A percentile compares a stretch with the other conserved stretches of the same genome.
Evolutionary conservation across 2,888 invertebrate genomes (phyloP).

Genomic region (Eupithecia inturbata): DNA sequence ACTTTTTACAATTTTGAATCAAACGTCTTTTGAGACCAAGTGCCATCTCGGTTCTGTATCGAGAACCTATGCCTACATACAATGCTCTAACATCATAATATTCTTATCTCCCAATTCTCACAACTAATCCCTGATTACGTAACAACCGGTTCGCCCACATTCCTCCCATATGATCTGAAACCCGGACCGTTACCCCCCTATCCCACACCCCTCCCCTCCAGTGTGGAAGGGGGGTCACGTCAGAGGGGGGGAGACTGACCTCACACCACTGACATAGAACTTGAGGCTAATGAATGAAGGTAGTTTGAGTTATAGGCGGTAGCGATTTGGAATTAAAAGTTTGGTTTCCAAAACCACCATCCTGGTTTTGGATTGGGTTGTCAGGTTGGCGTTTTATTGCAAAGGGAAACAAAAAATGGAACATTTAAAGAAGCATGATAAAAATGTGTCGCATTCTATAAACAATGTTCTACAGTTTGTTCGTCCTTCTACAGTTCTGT

Average conservation of each 20-base stretch:
- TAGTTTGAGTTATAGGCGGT: conserved; percentile 14
- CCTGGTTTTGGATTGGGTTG: neutral
- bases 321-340: conserved; percentile 9
- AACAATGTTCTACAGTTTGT: no score
- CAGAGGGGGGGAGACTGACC: conserved; percentile 15
- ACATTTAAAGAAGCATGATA: no score
- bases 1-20: neutral
- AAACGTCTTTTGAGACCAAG: neutral
- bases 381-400: neutral
- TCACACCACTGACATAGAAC: conserved; percentile 34
- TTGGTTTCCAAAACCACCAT: neutral
- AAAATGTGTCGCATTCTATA: no score
- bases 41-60: neutral
- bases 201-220: neutral
- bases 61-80: neutral
- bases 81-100: neutral
- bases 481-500: neutral
- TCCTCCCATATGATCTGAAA: conserved; percentile 32
- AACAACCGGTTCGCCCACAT: conserved; percentile 31
- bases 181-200: conserved; percentile 24
- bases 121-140: conserved; percentile 26
- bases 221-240: conserved; percentile 4
- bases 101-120: neutral
- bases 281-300: conserved; percentile 36
- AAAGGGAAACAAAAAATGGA: neutral